phyloP scores from a whole-genome alignment of 2,797 vertebrate species.

The Setipinna tenuifilis region DNA sequence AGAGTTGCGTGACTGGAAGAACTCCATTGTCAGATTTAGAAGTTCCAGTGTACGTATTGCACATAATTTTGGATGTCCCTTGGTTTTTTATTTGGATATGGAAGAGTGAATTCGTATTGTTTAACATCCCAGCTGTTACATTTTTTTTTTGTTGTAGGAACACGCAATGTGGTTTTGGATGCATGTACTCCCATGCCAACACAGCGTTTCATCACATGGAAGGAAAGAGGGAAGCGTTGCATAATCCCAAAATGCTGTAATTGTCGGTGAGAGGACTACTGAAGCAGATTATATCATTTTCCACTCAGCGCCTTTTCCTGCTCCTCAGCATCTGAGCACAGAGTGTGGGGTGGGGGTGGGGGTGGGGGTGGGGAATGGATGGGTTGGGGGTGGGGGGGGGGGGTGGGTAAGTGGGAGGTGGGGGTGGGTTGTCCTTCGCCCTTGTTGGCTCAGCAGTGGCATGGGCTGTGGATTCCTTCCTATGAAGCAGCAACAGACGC shows the following conservation, averaged over 20 bases:
- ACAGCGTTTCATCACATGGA: not conserved
- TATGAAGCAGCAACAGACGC: constrained; percentile 40
- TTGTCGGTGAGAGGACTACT: constrained; percentile 12
- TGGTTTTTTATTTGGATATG: not conserved
- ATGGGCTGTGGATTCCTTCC: constrained; percentile 35
- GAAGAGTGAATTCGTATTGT: constrained; percentile 15
- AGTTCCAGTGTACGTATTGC: not conserved
- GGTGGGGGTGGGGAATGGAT: not conserved
- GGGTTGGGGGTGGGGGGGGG: not conserved
- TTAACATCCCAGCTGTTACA: constrained; percentile 2
- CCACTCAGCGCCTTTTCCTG: constrained; percentile 15
- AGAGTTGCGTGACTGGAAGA: constrained; percentile 2
- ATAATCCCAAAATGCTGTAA: constrained; percentile 16
- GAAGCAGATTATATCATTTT: constrained; percentile 1
- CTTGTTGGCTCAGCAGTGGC: constrained; percentile 22
- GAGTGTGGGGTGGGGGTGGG: not conserved
- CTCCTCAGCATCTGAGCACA: constrained; percentile 9
- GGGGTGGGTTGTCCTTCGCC: constrained; percentile 12
- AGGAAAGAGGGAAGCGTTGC: not conserved
- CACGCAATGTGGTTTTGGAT: not conserved
- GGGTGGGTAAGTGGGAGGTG: not conserved
- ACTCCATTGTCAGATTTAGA: not conserved
- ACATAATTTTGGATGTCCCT: not conserved
- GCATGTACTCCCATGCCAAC: not conserved
- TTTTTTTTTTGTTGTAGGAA: not conserved